A percentile compares a stretch with the other conserved stretches of the same genome.
These are phyloP conservation scores for Drosophila virilis DNA, from an alignment of 1,140 invertebrate species.

Conservation along the genomic window DNA sequence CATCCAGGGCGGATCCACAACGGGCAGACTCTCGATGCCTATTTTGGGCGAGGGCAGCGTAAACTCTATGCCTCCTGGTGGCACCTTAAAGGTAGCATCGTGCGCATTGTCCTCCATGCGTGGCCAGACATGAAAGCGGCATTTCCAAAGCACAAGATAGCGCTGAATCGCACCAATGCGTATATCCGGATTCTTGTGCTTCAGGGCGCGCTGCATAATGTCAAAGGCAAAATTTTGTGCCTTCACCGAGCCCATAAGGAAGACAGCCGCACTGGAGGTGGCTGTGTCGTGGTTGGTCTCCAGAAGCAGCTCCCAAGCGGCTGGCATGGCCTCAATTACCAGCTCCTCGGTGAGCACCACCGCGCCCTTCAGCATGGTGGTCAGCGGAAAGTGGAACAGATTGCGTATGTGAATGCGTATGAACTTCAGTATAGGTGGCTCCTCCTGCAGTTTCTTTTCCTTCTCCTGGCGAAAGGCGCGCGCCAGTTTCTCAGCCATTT, in stretches of 20 bases:
- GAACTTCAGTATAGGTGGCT: constrained; percentile 91
- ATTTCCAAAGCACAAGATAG: constrained; percentile 98
- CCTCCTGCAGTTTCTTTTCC: constrained; percentile 87
- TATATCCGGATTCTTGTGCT: constrained; percentile 91
- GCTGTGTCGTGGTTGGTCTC: constrained; percentile 92
- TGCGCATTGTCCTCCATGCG: constrained; percentile 99
- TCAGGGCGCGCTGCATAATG: constrained; percentile 94
- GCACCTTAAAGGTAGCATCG: constrained; percentile 95
- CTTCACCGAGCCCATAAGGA: constrained; percentile 96
- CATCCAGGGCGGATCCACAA: constrained; percentile 99
- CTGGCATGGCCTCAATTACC: constrained; percentile 93
- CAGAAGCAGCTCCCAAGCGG: constrained; percentile 97
- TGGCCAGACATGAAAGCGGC: constrained; percentile 99
- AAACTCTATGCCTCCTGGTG: constrained; percentile 99
- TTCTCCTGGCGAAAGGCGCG: constrained; percentile 75
- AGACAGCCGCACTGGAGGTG: constrained; percentile 93
- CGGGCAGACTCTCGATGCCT: constrained; percentile 95
- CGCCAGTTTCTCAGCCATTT: constrained; percentile 77
- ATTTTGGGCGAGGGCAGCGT: constrained; percentile 99
- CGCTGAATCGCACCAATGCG: constrained; percentile 87
- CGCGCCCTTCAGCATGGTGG: constrained; percentile 95
- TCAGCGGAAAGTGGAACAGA: constrained; percentile 95
- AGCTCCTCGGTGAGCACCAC: constrained; percentile 95
- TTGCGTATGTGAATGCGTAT: constrained; percentile 92
- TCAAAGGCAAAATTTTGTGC: constrained; percentile 94